Evolutionary conservation across 2,888 invertebrate genomes (phyloP).

Genomic region (Agonopterix subpropinquella): DNA sequence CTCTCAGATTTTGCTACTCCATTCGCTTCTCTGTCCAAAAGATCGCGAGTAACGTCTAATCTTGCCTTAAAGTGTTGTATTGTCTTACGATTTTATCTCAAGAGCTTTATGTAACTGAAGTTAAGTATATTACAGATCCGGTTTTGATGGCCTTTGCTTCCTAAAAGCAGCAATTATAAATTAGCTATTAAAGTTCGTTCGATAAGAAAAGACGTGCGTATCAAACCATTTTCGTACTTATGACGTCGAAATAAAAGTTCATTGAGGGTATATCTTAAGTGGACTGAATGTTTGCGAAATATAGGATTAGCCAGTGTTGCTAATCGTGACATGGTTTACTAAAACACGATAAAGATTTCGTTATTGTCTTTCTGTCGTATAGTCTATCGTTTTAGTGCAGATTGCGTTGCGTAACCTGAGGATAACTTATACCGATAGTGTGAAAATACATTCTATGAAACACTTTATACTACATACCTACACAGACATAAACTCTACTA

Average conservation of each 20-base stretch:
- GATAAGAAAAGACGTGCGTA: too few species aligned
- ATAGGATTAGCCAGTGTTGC: slow-evolving; percentile 25
- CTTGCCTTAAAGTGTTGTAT: slow-evolving; percentile 15
- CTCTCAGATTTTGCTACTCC: too few species aligned
- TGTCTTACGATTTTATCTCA: slow-evolving; percentile 21
- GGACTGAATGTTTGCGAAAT: slow-evolving; percentile 32
- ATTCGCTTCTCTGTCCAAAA: neutral
- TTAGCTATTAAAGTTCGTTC: slow-evolving; percentile 23
- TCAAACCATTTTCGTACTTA: too few species aligned
- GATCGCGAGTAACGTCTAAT: neutral
- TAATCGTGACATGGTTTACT: slow-evolving; percentile 36
- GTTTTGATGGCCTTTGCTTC: slow-evolving; percentile 39
- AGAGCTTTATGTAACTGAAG: slow-evolving; percentile 17
- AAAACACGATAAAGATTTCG: slow-evolving; percentile 21
- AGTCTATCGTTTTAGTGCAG: too few species aligned
- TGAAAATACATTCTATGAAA: too few species aligned
- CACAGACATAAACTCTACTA: too few species aligned
- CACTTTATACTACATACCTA: too few species aligned
- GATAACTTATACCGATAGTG: too few species aligned
- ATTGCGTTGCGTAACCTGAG: too few species aligned
- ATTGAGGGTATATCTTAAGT: too few species aligned
- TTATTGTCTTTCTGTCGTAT: slow-evolving; percentile 12
- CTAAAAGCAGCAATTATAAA: slow-evolving; percentile 47
- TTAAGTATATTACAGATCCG: slow-evolving; percentile 27
- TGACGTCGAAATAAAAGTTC: too few species aligned